Evolutionary conservation across 2,888 invertebrate species (phyloP), one percentile per base, ranked within the genome.

Genomic region (Scaptomyza parva): DNA sequence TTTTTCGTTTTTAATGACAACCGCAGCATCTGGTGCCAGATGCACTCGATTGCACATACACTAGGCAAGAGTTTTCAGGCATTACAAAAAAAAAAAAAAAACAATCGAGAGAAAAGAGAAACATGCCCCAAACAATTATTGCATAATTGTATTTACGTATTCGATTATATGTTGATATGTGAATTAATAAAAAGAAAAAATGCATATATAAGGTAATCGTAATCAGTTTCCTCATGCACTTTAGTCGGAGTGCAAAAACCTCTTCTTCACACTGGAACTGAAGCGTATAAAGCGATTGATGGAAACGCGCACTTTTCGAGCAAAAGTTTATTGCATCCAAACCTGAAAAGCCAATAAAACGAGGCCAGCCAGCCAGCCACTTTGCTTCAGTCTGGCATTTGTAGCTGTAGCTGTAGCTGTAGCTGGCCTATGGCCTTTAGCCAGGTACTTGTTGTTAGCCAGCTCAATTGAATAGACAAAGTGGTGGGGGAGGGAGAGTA

Each of bases 391-490:
- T 40, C 50, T 37, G 65, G 41, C 48, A 37, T 33, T 57, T 45
- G 33, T n/a, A 50, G 37, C 40, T 53, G 65, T 53, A 61, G 61
- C 65, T 65, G 37, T 54, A 57, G 61, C 70, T 22, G 24, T 52
- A 22, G 57, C 20, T 22, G 24, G 33, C 41, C 28, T 48, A 35
- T 30, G 11, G 18, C n/a, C 14, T 24, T 11, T 24, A 43, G 22
- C 11, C 51, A 33, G 51, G 40, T 45, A 55, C 58, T 64, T 57
- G 67, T 64, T 57, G 67, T 63, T 83, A 74, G 74, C 81, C 66
- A 78, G 74, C 85, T 65, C 69, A 84, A 81, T 81, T 81, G 81
- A 81, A 86, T 80, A 71, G 75, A 77, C 87, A 70, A 61, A 80
- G 55, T 58, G 59, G 54, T 47, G 52, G 59, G 48, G 53, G 53